A percentile compares a stretch with the other conserved stretches of the same genome.
These are phyloP conservation scores for Muricea muricata DNA, from an alignment of 92 coral and sea anemone species.

Conservation along the genomic window DNA sequence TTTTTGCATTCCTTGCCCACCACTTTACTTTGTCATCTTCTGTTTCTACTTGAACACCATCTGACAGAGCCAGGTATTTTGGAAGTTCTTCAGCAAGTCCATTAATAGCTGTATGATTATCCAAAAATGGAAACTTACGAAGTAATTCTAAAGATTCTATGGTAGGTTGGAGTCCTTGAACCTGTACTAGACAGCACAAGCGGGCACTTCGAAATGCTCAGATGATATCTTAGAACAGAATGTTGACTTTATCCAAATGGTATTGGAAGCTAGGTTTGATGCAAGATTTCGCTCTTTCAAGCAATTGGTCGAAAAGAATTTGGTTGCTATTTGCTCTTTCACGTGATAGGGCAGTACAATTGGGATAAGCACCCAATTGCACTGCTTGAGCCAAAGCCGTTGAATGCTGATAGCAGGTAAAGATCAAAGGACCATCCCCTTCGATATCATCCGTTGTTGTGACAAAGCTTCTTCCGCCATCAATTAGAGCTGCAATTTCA, in stretches of 20 bases:
- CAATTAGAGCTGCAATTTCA: constrained; percentile 67
- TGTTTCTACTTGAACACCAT: no score
- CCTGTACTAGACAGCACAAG: constrained; percentile 12
- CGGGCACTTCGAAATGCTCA: neutral
- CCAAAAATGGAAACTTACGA: constrained; percentile 16
- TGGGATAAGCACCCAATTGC: constrained; percentile 3
- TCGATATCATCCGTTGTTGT: constrained; percentile 68
- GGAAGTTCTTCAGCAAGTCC: constrained; percentile 7
- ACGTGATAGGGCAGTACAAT: no score
- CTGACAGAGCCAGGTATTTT: neutral
- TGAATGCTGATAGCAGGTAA: constrained; percentile 60
- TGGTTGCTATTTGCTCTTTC: neutral
- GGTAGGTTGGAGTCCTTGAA: constrained; percentile 1
- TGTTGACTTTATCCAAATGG: neutral
- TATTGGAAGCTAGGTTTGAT: neutral
- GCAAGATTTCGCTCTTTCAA: neutral
- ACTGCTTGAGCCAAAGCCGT: constrained; percentile 59
- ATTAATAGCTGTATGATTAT: neutral
- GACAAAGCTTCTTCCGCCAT: constrained; percentile 67
- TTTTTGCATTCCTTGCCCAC: constrained; percentile 45
- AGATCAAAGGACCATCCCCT: constrained; percentile 62
- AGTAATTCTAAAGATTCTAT: constrained; percentile 14
- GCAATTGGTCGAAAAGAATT: neutral
- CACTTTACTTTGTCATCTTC: constrained; percentile 46
- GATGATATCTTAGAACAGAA: neutral